These are phyloP conservation scores for Phymorhynchus buccinoides DNA, from an alignment of 1,140 invertebrate species.

Conservation along the genomic window DNA sequence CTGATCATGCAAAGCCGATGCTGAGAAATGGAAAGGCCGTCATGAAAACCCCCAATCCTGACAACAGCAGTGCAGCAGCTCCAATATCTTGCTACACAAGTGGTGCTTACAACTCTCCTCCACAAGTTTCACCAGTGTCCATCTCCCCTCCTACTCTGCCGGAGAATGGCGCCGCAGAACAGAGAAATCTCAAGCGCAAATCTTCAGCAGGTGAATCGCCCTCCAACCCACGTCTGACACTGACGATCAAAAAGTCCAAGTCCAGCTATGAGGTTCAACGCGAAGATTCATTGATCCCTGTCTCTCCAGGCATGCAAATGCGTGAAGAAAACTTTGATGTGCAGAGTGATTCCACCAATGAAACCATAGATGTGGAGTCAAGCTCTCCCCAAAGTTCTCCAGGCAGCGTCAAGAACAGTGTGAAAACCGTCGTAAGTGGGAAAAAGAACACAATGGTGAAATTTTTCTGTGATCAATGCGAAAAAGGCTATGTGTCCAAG, in stretches of 20 bases:
- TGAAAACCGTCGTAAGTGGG: slow-evolving; percentile 16
- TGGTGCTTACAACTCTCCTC: background rate
- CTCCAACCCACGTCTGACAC: background rate
- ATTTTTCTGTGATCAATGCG: slow-evolving; percentile 46
- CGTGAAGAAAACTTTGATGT: slow-evolving; percentile 25
- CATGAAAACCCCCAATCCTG: background rate
- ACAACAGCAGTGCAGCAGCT: background rate
- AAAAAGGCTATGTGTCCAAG: slow-evolving; percentile 43
- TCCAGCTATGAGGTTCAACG: slow-evolving; percentile 25
- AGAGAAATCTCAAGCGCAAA: slow-evolving; percentile 6
- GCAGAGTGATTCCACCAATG: slow-evolving; percentile 40
- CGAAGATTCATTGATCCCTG: background rate
- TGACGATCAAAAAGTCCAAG: slow-evolving; percentile 32
- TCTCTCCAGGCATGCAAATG: slow-evolving; percentile 20
- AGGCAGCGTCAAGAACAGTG: slow-evolving; percentile 42
- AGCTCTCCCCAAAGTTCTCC: slow-evolving; percentile 44
- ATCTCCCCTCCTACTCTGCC: background rate
- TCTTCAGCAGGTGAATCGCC: background rate
- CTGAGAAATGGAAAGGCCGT: background rate
- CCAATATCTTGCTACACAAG: background rate
- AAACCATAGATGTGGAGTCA: slow-evolving; percentile 30
- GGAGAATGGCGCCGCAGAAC: background rate
- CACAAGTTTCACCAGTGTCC: background rate
- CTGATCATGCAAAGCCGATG: background rate
- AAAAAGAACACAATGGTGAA: slow-evolving; percentile 35